Base-by-base conservation (phyloP, 2,797 vertebrate genomes). In the Synanceia verrucosa region DNA sequence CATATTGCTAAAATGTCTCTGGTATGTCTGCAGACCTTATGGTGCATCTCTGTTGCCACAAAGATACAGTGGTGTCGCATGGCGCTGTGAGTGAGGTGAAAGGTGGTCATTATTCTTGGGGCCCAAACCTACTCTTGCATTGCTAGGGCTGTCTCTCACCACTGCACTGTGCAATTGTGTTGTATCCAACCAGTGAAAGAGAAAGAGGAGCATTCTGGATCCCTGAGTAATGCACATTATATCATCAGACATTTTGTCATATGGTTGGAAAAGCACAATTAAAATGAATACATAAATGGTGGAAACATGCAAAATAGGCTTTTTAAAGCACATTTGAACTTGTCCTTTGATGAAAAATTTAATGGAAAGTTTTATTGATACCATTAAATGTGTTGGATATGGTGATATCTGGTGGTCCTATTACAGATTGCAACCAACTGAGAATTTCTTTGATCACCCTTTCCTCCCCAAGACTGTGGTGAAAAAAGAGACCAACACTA, bases 71-170 rank as follows among this genome's bases (percentile, higher is more conserved):
- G 37, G 55, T 36, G 61, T 60, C 44, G 65, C 46, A 62, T 11
- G 47, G 31, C 4, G 46, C 55, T 58, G 58, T 19, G 10, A 72
- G 65, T 10, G 59, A 70, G 65, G 63, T 73, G 73, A 82, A 82
- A 82, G 63, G 76, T 79, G 75, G 59, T 70, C 65, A 79, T 81
- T 82, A 70, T 56, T 77, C 62, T 48, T 50, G 24, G 44, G 52
- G 56, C 19, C 58, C 36, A 63, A 43, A 71, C 56, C 51, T 39
- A 23, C 68, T 57, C 41, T 62, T 26, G 56, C 18, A 44, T 59
- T 68, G 29, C 51, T 39, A 53, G 18, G 34, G 33, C 58, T 65
- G 57, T 36, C 57, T 73, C 47, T 36, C 33, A 52, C 39, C 34
- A 47, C 46, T n/a, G 19, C 10, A 18, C 37, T 50, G 19, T 44